Conservation (phyloP, 2,797 vertebrate species). For the Gouania willdenowi region DNA sequence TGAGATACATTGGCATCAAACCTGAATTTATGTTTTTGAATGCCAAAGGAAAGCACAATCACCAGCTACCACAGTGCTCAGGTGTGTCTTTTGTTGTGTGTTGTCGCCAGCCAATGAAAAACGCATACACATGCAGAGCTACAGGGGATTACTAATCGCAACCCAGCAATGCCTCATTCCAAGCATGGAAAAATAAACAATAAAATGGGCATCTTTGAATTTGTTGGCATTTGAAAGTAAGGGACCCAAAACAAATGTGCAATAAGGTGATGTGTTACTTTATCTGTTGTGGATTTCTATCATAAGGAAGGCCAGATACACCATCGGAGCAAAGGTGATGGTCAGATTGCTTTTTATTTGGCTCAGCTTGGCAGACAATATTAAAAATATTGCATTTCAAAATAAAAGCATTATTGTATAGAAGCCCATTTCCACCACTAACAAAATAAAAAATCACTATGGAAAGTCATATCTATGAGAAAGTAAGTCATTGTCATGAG, state of each 20-base stretch:
- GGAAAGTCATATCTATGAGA: too few species aligned
- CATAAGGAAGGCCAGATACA: constrained; percentile 34
- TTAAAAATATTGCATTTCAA: constrained; percentile 25
- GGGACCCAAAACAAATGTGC: constrained; percentile 61
- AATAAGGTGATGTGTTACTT: constrained; percentile 56
- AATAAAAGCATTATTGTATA: too few species aligned
- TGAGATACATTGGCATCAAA: too few species aligned
- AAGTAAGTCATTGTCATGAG: too few species aligned
- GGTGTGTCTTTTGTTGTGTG: neutral
- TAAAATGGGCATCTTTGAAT: constrained; percentile 36
- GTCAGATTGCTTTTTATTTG: constrained; percentile 46
- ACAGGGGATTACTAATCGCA: constrained; percentile 26
- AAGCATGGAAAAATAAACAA: neutral
- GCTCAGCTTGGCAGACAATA: constrained; percentile 16
- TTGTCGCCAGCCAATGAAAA: constrained; percentile 35
- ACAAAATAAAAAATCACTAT: too few species aligned
- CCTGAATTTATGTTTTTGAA: too few species aligned
- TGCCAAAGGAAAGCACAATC: too few species aligned
- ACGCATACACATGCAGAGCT: constrained; percentile 40
- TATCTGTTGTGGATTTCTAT: constrained; percentile 40
- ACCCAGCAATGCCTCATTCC: constrained; percentile 21
- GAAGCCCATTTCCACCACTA: too few species aligned
- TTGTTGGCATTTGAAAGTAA: constrained; percentile 69
- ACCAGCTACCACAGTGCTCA: too few species aligned
- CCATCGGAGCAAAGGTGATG: constrained; percentile 31